Evolutionary conservation across 2,797 vertebrate species (phyloP).

Genomic region (Sparidentex hasta): DNA sequence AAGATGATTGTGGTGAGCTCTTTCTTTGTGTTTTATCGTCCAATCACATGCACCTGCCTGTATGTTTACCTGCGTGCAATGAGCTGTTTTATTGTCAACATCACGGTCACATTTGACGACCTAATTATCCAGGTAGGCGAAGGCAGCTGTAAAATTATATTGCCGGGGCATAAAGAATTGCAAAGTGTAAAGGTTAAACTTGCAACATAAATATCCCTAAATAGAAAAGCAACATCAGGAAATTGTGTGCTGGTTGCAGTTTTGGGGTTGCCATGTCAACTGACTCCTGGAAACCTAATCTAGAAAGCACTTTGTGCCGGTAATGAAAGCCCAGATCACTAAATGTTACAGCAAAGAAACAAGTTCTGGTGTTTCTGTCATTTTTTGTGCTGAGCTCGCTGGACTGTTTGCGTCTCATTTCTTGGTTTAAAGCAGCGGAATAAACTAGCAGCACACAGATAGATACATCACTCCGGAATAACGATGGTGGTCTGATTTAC

Average conservation of each 20-base stretch:
- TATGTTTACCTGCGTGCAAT: slow-evolving; percentile 14
- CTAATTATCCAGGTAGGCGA: neutral
- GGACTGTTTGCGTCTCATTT: neutral
- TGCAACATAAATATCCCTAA: neutral
- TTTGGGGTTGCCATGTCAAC: slow-evolving; percentile 65
- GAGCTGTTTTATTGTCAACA: neutral
- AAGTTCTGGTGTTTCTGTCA: neutral
- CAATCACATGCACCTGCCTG: neutral
- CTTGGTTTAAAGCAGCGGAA: neutral
- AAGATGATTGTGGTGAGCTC: slow-evolving; percentile 95
- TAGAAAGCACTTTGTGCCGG: slow-evolving; percentile 16
- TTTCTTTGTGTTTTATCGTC: neutral
- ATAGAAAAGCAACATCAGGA: neutral
- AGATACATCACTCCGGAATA: slow-evolving; percentile 11
- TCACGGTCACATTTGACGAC: neutral
- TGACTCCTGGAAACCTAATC: slow-evolving; percentile 14
- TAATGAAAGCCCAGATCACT: neutral
- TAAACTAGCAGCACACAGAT: slow-evolving; percentile 18
- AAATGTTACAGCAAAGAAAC: neutral
- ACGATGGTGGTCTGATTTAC: neutral
- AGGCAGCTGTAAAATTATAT: neutral
- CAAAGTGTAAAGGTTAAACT: neutral
- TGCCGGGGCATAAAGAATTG: neutral
- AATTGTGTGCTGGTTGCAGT: neutral
- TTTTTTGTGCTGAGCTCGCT: slow-evolving; percentile 2